Evolutionary conservation across 2,888 invertebrate species (phyloP), one percentile per base, ranked within the genome.

Genomic region (Panzeria rudis): DNA sequence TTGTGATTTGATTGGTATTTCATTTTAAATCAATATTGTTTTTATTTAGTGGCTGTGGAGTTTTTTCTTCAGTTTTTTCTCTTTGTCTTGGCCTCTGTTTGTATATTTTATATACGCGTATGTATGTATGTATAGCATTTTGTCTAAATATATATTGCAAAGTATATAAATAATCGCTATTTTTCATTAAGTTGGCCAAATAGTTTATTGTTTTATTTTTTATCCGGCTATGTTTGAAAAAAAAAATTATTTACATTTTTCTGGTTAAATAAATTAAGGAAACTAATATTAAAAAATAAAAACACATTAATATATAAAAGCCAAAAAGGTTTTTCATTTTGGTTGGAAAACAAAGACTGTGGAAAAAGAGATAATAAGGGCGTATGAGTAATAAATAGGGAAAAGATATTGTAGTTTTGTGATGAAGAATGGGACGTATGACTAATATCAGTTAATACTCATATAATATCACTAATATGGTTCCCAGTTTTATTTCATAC

Each of bases 1-100:
- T 85, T 85, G 81, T 82, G 62, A 66, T 82, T 82, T 82, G 85
- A 85, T 85, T 85, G 85, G 82, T 85, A 82, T 85, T 85, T 82
- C 85, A 82, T 73, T 85, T 85, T 71, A 75, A 85, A 85, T 82
- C 81, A 85, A 85, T 82, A 85, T 85, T 82, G 73, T 71, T 82
- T 85, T 77, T 82, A 85, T 85, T 85, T 82, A 82, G 85, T 82
- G 82, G 61, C 68, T 52, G 29, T 41, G 38, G 52, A 15, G 75
- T 73, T 41, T 41, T 62, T 15, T 56, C 7, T 66, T 66, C 52
- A 44, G 1, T n/a, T 29, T n/a, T 54, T 17, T 5, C 17, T n/a
- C 38, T 32, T 64, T 56, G 20, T 15, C 50, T 41, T 62, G 29
- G 23, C 35, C 25, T 78, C 59, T 71, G 38, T 23, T 23, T 38